Base-by-base conservation (phyloP, 1,140 invertebrate genomes). In the Drosophila sechellia region DNA sequence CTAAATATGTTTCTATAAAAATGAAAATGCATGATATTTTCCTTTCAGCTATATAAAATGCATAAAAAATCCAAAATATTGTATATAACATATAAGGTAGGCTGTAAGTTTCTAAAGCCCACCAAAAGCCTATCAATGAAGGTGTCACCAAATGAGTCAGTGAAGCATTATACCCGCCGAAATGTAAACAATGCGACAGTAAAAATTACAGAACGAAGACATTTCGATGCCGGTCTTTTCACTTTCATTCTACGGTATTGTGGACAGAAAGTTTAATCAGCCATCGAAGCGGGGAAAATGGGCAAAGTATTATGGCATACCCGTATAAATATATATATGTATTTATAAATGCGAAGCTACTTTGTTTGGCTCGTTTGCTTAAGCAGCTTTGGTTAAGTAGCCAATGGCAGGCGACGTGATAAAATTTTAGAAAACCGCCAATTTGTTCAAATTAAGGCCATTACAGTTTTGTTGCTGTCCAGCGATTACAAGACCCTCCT, bases 341-440 rank as follows among this genome's bases (percentile, higher is more conserved):
- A 37, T 13, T 25, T 50, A 56, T 10, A 17, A 17, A 45, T 11
- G 17, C 11, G 42, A 45, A 22, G 46, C 65, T 55, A 76, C 56
- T 77, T 77, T 55, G 63, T 34, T 34, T 77, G 63, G 74, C 63
- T 69, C 63, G 63, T 77, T 77, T 52, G 56, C 54, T 63, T 80
- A 85, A 72, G 72, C 61, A 72, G 63, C 61, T 81, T 68, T 63
- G 43, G 52, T 58, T 81, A 66, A 83, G 68, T 76, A 58, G 64
- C 50, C 31, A 57, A 40, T 42, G 40, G 57, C 76, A 76, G 83
- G 78, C 75, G 70, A 87, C 83, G 84, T 87, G 84, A 87, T 87
- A 73, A 89, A 87, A 87, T 87, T 87, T 87, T 87, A 84, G 84
- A 83, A 87, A 87, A 79, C 79, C 84, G 72, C 72, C 71, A 87